These are phyloP conservation scores for Rhea pennata DNA, from an alignment of 2,113 vertebrate genomes.

Conservation along the genomic window DNA sequence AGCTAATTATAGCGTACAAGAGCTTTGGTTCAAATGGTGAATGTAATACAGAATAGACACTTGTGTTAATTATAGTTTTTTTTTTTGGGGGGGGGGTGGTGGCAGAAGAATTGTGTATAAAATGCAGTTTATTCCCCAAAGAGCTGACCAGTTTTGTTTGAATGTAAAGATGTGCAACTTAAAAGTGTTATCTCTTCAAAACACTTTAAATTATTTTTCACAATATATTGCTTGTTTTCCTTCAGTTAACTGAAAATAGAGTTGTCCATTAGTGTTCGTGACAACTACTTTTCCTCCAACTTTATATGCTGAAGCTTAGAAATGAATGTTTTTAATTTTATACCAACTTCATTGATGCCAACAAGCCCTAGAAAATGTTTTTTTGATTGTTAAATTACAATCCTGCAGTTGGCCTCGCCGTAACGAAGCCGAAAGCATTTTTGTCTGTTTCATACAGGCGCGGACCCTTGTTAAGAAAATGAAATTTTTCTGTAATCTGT, in stretches of 20 bases:
- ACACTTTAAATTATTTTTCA: not conserved
- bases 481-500: not conserved
- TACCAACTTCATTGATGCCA: not conserved
- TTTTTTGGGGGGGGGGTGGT: not conserved
- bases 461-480: not conserved
- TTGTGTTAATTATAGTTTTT: not conserved
- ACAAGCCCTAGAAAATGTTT: not conserved
- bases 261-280: not conserved
- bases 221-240: not conserved
- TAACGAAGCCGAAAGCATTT: constrained; percentile 16
- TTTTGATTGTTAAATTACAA: not conserved
- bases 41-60: not conserved
- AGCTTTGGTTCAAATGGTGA: not conserved
- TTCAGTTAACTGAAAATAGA: not conserved
- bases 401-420: not conserved
- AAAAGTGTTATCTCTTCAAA: not conserved
- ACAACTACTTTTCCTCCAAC: not conserved
- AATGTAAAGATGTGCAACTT: not conserved
- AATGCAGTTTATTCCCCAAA: not conserved
- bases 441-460: not conserved
- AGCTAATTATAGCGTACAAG: not conserved
- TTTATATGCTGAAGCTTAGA: not conserved
- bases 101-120: not conserved
- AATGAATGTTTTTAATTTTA: constrained; percentile 1
- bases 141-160: not conserved